Evolutionary conservation across 2,888 invertebrate species (phyloP), one percentile per base, ranked within the genome.

Genomic region (Patella pellucida): DNA sequence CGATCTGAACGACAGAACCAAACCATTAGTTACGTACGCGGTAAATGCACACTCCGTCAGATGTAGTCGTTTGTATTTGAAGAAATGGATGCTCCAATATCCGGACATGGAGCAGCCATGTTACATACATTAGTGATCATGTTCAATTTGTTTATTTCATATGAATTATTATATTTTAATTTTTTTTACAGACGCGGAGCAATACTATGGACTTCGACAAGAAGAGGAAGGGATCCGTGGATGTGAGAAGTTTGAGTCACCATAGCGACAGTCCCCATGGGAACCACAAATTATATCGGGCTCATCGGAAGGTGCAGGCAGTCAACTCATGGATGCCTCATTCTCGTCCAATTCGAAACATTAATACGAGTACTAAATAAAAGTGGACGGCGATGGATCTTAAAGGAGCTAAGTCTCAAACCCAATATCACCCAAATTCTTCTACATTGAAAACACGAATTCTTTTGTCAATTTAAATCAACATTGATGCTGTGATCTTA

Each of bases 281-380:
- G 11, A 62, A 62, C 23, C 23, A 19, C 23, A 62, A 62, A 23
- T 11, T 62, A 62, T 62, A 62, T 23, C 9, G 62, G 16, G 62
- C 62, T 62, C 62, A 62, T 23, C 19, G 62, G 23, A 62, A 62
- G 23, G 19, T 62, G 3, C 62, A 62, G 5, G 62, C 62, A n/a
- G 62, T 62, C 62, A 62, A 62, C 23, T 62, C 62, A 11, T 62
- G 62, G 62, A 62, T 62, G 62, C 62, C 62, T 3, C 62, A 62
- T 62, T 19, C 62, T 12, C 19, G 23, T 23, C 62, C 62, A 11
- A 62, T 62, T 62, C 11, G 62, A 23, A 62, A 62, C 14, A 62
- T 62, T 62, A 62, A 62, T 23, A 62, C 62, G 23, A 62, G 62
- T 19, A 62, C 62, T 23, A 62, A 62, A 15, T 62, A 16, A 62